phyloP scores from a whole-genome alignment of 2,888 invertebrate genomes.

The Archips xylosteana region DNA sequence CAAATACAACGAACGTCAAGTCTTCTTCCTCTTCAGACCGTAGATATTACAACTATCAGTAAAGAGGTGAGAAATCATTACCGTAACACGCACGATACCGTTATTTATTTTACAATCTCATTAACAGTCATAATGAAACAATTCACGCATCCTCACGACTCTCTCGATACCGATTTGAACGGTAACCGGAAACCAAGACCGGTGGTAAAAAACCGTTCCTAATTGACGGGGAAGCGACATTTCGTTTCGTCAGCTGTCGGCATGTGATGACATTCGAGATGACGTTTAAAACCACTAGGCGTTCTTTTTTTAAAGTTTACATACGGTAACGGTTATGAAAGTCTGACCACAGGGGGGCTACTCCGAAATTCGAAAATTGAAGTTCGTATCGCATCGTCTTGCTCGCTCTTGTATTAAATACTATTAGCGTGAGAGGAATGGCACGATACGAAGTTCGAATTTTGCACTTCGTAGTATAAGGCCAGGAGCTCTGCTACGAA shows the following conservation, averaged over 20 bases:
- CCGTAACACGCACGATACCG: background rate
- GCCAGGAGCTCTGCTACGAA: no score
- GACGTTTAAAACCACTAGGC: slow-evolving; percentile 47
- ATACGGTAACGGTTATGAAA: background rate
- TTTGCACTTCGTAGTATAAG: no score
- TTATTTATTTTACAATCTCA: slow-evolving; percentile 11
- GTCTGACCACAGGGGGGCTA: background rate
- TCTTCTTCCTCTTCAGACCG: no score
- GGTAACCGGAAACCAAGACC: slow-evolving; percentile 63
- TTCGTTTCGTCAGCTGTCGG: slow-evolving; percentile 66
- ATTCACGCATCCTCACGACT: slow-evolving; percentile 46
- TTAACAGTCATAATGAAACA: slow-evolving; percentile 27
- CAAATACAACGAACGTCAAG: no score
- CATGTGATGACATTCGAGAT: slow-evolving; percentile 62
- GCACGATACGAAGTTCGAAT: no score
- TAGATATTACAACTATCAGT: no score
- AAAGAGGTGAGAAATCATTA: no score
- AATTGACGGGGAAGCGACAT: slow-evolving; percentile 69
- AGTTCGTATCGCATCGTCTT: no score
- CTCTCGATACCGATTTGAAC: slow-evolving; percentile 51
- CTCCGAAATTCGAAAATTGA: no score
- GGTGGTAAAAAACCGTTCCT: slow-evolving; percentile 55
- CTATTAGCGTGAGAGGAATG: no score
- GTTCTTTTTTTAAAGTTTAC: slow-evolving; percentile 30
- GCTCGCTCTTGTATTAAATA: no score